Base-by-base conservation (phyloP, 1,140 invertebrate species). In the Euborellia annulipes region DNA sequence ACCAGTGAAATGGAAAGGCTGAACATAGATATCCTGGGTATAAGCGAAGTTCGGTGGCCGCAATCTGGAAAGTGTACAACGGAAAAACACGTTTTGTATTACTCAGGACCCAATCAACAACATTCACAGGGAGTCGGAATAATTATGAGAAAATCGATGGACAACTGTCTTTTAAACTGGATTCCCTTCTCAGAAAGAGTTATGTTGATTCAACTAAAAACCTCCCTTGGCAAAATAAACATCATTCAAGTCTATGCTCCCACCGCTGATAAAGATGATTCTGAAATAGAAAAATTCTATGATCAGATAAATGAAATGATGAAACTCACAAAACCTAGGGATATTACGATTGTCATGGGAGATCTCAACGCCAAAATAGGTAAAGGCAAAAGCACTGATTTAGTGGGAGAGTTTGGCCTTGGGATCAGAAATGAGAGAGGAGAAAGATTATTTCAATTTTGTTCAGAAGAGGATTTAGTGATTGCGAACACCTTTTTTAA, bases 401-500 rank as follows among this genome's bases (percentile, higher is more conserved):
- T 46, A 2, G 32, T 48, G 21, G 46, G 54, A 8, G 43, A 43
- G 9, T 54, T 37, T 46, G 58, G 57, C 11, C 41, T 62, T 3
- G 58, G 41, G 17, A 40, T 22, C 27, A 50, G 54, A 23, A 62
- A 62, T 45, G 52, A 55, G 2, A 54, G 56, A 50, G 56, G 53
- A 19, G 55, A 58, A 19, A 48, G 27, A 9, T 32, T 58, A 17
- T 39, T 55, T 19, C 37, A 61, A 40, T 61, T 60, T 45, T 61
- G 54, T 37, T 47, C 55, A 53, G 52, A 58, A 36, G 21, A 58
- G 13, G 46, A 58, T 9, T 36, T 60, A 17, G 41, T 49, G 7
- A 50, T 59, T 30, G 47, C 41, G 21, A 62, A 62, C 36, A 59
- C 56, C 3, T 55, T 45, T 23, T 61, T 56, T 43, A 51, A 60